These are phyloP conservation scores for Spinus pinus DNA, from an alignment of 2,797 vertebrate species.

Conservation along the genomic window DNA sequence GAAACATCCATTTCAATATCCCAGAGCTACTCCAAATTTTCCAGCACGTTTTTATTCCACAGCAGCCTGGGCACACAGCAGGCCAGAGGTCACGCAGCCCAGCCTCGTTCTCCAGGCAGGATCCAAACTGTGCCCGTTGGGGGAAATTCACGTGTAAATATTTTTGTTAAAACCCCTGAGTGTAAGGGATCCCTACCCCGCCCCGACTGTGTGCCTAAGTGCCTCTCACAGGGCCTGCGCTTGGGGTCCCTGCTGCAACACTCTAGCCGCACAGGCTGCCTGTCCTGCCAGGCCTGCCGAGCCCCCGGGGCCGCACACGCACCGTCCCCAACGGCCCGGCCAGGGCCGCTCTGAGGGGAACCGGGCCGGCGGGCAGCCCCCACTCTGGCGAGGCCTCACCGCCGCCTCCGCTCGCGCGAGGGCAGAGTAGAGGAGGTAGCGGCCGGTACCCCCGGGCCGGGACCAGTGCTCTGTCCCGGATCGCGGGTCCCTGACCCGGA, in stretches of 20 bases:
- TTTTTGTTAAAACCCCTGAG: fast-evolving
- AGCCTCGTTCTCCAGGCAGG: fast-evolving
- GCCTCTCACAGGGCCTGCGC: fast-evolving
- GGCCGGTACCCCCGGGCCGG: fast-evolving
- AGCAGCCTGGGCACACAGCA: too few relatives aligned
- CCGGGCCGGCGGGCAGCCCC: too few relatives aligned
- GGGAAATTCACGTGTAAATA: not conserved
- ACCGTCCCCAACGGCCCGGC: not conserved
- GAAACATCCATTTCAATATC: not conserved
- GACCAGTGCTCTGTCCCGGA: fast-evolving
- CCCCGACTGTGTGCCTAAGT: fast-evolving
- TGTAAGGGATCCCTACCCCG: fast-evolving
- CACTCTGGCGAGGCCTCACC: not conserved
- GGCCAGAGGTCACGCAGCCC: not conserved
- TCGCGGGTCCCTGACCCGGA: fast-evolving
- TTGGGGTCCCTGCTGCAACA: too few relatives aligned
- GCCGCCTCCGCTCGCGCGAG: not conserved
- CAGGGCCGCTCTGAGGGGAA: not conserved
- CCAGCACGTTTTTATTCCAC: too few relatives aligned
- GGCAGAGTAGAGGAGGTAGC: not conserved
- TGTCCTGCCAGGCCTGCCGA: not conserved
- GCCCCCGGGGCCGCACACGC: not conserved
- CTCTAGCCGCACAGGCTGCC: not conserved
- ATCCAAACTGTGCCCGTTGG: fast-evolving
- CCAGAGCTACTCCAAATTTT: not conserved